phyloP scores from a whole-genome alignment of 2,888 invertebrate species.

The Hoplodrina ambigua region DNA sequence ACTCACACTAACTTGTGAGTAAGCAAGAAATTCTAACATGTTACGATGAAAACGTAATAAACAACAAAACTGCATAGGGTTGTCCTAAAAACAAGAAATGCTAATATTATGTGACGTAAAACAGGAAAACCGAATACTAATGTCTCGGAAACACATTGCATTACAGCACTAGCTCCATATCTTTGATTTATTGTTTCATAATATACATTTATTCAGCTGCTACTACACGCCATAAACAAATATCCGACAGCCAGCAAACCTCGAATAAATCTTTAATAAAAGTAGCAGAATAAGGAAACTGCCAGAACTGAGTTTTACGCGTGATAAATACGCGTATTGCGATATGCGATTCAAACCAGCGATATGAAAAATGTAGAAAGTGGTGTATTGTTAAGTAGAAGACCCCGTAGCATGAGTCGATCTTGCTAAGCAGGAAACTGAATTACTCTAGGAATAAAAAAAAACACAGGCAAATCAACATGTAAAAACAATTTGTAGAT shows the following conservation, averaged over 20 bases:
- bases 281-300: slow-evolving; percentile 62
- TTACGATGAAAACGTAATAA: slow-evolving; percentile 27
- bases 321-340: slow-evolving; percentile 56
- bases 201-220: slow-evolving; percentile 64
- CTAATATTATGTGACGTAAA: slow-evolving; percentile 50
- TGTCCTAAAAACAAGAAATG: slow-evolving; percentile 62
- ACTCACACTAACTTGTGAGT: slow-evolving; percentile 16
- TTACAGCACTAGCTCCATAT: slow-evolving; percentile 56
- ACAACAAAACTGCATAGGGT: slow-evolving; percentile 40
- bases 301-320: slow-evolving; percentile 56
- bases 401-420: neutral
- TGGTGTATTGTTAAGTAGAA: neutral
- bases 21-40: slow-evolving; percentile 27
- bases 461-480: too few relatives aligned
- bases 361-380: slow-evolving; percentile 4
- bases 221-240: slow-evolving; percentile 70
- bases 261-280: slow-evolving; percentile 71
- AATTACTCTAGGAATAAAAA: too few relatives aligned
- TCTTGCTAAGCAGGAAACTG: neutral
- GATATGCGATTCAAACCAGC: slow-evolving; percentile 31
- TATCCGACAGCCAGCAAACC: slow-evolving; percentile 65
- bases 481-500: too few relatives aligned
- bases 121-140: slow-evolving; percentile 63
- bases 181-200: slow-evolving; percentile 67
- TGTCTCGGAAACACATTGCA: slow-evolving; percentile 63